These are phyloP conservation scores for Propithecus deckenii DNA, from an alignment of 2,797 vertebrate species.

Conservation along the genomic window DNA sequence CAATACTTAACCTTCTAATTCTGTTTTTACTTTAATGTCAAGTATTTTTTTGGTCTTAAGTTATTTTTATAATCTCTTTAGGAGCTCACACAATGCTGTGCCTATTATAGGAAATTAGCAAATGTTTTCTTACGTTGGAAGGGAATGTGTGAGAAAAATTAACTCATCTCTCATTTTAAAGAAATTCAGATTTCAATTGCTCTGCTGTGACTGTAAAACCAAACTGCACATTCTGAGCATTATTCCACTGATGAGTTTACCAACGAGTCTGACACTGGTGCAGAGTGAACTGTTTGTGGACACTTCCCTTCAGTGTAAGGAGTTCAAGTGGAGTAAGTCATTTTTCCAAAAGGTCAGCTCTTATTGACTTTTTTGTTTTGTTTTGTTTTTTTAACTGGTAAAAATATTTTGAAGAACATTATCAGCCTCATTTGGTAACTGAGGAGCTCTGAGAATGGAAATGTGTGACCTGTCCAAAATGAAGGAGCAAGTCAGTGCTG, in stretches of 20 bases:
- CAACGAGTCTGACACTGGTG: accelerated
- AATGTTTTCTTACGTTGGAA: background rate
- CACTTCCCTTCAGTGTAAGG: background rate
- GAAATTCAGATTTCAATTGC: slow-evolving; percentile 37
- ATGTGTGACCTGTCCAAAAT: background rate
- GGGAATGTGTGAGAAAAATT: background rate
- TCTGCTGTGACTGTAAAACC: background rate
- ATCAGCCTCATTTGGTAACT: background rate
- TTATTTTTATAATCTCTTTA: slow-evolving; percentile 38
- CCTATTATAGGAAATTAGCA: background rate
- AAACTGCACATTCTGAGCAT: background rate
- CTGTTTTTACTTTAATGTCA: slow-evolving; percentile 45
- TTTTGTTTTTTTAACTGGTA: background rate
- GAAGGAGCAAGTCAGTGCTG: background rate
- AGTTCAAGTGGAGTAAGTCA: background rate
- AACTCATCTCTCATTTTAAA: background rate
- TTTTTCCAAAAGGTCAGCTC: slow-evolving; percentile 40
- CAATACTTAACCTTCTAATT: slow-evolving; percentile 2
- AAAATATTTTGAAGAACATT: slow-evolving; percentile 26
- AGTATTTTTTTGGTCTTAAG: background rate
- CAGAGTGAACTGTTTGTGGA: background rate
- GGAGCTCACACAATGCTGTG: slow-evolving; percentile 11
- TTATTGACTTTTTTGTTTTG: background rate
- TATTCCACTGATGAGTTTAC: background rate
- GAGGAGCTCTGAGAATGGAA: background rate